Percentiles rank a stretch among this genome's conserved stretches.
These are phyloP conservation scores for Fragum fragum DNA, from an alignment of 2,888 invertebrate species.

Conservation along the genomic window DNA sequence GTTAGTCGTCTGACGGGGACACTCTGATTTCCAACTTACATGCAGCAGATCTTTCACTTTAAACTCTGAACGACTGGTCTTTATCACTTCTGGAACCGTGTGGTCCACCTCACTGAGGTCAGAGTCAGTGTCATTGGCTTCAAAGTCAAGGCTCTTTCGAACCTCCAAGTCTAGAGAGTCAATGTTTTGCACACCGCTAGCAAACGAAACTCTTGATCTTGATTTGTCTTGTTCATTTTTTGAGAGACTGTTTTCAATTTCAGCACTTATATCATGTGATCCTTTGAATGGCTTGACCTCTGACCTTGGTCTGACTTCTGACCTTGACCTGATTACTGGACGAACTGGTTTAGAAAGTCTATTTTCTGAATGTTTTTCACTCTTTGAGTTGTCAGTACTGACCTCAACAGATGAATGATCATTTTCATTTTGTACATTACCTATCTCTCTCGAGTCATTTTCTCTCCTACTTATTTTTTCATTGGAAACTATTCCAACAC, in stretches of 20 bases:
- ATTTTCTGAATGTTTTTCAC: not conserved
- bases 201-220: conserved; percentile 15
- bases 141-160: not conserved
- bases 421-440: not conserved
- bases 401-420: too few relatives aligned
- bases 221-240: not conserved
- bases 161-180: conserved; percentile 7
- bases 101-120: conserved; percentile 28
- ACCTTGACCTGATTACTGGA: conserved; percentile 56
- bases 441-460: conserved; percentile 1
- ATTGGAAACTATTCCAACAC: conserved; percentile 28
- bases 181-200: not conserved
- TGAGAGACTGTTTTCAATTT: conserved; percentile 34
- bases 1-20: conserved; percentile 68
- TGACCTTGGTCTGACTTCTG: conserved; percentile 49
- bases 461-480: conserved; percentile 8
- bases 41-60: conserved; percentile 78
- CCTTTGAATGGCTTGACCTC: conserved; percentile 56
- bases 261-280: conserved; percentile 56
- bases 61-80: conserved; percentile 64
- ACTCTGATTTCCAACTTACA: conserved; percentile 80
- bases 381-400: not conserved
- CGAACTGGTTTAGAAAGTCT: conserved; percentile 29
- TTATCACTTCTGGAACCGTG: conserved; percentile 56
- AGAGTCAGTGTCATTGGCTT: conserved; percentile 10